phyloP scores from a whole-genome alignment of 2,888 invertebrate genomes.

The Pseudoips prasinana region DNA sequence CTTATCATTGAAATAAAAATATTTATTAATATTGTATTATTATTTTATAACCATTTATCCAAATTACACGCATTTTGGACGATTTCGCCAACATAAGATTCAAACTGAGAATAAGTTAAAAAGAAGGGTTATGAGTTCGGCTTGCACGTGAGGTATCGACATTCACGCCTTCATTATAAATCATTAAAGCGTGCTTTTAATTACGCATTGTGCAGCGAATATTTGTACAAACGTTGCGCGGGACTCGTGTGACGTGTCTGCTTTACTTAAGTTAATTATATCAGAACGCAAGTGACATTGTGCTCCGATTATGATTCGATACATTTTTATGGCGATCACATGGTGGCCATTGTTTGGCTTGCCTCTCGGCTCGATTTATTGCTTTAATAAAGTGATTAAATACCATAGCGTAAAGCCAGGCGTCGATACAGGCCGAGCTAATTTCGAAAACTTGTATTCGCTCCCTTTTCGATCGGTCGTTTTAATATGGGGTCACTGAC shows the following conservation, averaged over 20 bases:
- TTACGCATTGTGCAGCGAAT: conserved; percentile 60
- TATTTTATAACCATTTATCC: too few species aligned
- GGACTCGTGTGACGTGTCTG: conserved; percentile 39
- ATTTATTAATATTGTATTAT: too few species aligned
- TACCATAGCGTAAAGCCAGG: conserved; percentile 59
- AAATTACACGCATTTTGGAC: too few species aligned
- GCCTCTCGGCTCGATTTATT: conserved; percentile 52
- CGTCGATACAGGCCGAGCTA: conserved; percentile 52
- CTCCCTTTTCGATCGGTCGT: conserved; percentile 43
- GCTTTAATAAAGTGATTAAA: conserved; percentile 73
- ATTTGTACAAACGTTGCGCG: conserved; percentile 25
- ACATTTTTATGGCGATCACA: conserved; percentile 65
- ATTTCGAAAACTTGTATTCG: conserved; percentile 59
- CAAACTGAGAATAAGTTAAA: too few species aligned
- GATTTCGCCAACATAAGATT: too few species aligned
- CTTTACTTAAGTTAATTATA: conserved; percentile 60
- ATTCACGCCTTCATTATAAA: conserved; percentile 48
- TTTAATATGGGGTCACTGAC: conserved; percentile 49
- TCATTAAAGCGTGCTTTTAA: conserved; percentile 56
- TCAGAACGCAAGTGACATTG: conserved; percentile 54
- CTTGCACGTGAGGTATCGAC: conserved; percentile 35
- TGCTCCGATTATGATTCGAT: conserved; percentile 55
- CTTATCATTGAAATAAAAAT: too few species aligned
- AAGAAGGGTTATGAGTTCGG: too few species aligned
- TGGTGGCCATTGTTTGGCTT: conserved; percentile 59